Percentiles rank a stretch among this genome's conserved stretches.
Evolutionary conservation across 2,888 invertebrate genomes (phyloP).

Genomic region (Dicranocentrus wangi): DNA sequence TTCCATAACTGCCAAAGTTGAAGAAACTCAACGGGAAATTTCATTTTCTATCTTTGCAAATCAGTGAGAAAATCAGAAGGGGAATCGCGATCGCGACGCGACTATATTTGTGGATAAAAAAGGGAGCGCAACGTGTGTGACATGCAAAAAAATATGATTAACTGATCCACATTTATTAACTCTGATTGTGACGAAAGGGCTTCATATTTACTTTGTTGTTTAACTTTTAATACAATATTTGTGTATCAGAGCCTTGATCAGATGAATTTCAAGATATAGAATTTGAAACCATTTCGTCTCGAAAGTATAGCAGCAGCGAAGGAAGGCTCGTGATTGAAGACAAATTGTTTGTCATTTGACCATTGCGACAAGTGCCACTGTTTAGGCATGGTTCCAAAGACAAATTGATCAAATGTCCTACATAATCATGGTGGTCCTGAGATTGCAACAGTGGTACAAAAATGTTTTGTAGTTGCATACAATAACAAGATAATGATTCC

Average conservation of each 20-base stretch:
- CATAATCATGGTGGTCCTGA: constrained; percentile 39
- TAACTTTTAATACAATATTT: no score
- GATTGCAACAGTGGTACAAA: neutral
- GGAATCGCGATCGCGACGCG: no score
- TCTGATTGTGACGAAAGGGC: no score
- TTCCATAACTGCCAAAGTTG: no score
- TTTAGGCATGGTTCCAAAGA: neutral
- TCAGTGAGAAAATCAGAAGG: no score
- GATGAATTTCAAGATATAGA: no score
- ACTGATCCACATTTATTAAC: neutral
- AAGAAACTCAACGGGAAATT: no score
- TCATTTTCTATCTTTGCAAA: no score
- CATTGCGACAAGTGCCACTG: constrained; percentile 36
- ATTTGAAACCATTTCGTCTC: neutral
- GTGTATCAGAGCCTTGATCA: no score
- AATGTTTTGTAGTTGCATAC: constrained; percentile 16
- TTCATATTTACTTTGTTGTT: no score
- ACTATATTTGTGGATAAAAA: no score
- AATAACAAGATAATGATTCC: constrained; percentile 34
- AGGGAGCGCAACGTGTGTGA: no score
- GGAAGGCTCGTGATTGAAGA: constrained; percentile 23
- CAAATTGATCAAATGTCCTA: constrained; percentile 46
- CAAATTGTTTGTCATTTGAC: constrained; percentile 53
- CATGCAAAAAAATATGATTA: neutral
- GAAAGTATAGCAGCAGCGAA: neutral